phyloP scores from a whole-genome alignment of 92 coral and sea anemone genomes.

The Pocillopora grandis region DNA sequence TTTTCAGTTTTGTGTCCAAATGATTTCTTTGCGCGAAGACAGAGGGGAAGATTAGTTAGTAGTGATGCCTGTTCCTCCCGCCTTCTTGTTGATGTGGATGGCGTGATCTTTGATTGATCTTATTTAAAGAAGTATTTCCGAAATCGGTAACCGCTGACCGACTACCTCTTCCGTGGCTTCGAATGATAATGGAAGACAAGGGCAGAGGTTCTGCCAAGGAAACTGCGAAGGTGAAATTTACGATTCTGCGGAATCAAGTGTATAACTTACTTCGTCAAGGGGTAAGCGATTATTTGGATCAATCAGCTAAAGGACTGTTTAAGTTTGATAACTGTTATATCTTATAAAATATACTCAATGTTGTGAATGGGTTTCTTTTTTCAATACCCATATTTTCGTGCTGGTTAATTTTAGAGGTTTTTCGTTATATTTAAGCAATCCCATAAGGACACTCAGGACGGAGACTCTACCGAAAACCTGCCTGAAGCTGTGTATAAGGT shows the following conservation, averaged over 20 bases:
- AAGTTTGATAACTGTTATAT: background rate
- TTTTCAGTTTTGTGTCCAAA: too few relatives aligned
- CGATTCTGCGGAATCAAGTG: constrained; percentile 89
- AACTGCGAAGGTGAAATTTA: constrained; percentile 3
- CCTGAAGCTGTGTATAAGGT: constrained; percentile 85
- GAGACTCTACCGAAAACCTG: constrained; percentile 69
- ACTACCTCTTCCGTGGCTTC: background rate
- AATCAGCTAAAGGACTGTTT: background rate
- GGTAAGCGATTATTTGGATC: constrained; percentile 57
- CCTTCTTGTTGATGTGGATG: too few relatives aligned
- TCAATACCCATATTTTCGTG: background rate
- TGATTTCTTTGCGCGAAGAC: too few relatives aligned
- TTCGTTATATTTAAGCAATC: constrained; percentile 58
- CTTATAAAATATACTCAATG: constrained; percentile 14
- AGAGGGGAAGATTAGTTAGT: too few relatives aligned
- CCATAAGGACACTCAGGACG: constrained; percentile 67
- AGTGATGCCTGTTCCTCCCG: too few relatives aligned
- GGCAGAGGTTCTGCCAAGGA: background rate
- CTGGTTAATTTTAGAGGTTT: background rate
- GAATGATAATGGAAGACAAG: background rate
- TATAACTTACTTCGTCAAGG: constrained; percentile 91
- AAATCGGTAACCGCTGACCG: constrained; percentile 11
- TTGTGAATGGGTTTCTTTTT: background rate
- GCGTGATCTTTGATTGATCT: background rate
- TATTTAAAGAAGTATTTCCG: too few relatives aligned